phyloP scores from a whole-genome alignment of 64 coral and sea anemone genomes.

The Orbicella faveolata region DNA sequence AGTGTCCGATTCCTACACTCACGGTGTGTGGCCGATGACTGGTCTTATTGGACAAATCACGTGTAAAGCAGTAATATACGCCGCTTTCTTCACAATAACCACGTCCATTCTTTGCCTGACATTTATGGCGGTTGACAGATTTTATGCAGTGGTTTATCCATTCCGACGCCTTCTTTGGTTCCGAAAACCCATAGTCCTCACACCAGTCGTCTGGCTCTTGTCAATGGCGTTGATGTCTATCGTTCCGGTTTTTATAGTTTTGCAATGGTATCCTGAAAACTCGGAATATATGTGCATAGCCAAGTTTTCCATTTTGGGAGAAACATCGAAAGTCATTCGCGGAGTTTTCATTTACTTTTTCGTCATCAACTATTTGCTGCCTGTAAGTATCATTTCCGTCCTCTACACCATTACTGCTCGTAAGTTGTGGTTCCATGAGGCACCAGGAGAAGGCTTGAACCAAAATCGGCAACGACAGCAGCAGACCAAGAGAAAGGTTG shows the following conservation, averaged over 20 bases:
- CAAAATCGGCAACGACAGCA: neutral
- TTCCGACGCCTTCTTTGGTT: slow-evolving; percentile 22
- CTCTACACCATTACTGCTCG: slow-evolving; percentile 34
- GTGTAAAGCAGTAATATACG: slow-evolving; percentile 3
- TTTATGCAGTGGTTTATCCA: slow-evolving; percentile 33
- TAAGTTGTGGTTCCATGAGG: slow-evolving; percentile 45
- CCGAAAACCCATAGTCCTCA: slow-evolving; percentile 33
- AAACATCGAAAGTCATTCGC: neutral
- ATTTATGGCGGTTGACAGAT: slow-evolving; percentile 35
- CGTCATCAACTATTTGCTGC: slow-evolving; percentile 26
- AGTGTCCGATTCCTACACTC: neutral
- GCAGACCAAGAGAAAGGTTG: neutral
- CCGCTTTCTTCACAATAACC: neutral
- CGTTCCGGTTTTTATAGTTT: neutral
- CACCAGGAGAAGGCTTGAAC: slow-evolving; percentile 30
- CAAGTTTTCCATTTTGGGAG: neutral
- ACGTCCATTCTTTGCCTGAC: slow-evolving; percentile 41
- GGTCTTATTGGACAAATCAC: slow-evolving; percentile 6
- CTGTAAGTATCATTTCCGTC: slow-evolving; percentile 35
- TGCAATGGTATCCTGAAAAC: neutral
- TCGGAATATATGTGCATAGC: neutral
- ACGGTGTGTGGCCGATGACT: neutral
- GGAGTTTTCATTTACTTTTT: slow-evolving; percentile 11
- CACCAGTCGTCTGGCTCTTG: slow-evolving; percentile 38
- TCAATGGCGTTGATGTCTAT: slow-evolving; percentile 38